These are phyloP conservation scores for Micromesistius poutassou DNA, from an alignment of 2,797 vertebrate species.

Conservation along the genomic window DNA sequence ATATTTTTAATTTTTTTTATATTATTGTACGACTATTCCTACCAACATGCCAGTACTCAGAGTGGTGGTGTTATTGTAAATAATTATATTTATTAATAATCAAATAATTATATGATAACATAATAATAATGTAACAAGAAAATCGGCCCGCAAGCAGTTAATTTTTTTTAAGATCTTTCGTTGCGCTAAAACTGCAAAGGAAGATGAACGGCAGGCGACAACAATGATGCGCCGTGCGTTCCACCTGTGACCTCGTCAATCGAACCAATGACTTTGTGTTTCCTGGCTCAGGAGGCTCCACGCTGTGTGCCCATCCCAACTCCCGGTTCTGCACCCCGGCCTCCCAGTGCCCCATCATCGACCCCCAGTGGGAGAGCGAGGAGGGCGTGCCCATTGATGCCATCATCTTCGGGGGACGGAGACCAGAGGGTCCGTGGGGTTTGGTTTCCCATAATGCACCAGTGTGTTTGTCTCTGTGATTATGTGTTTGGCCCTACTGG, in stretches of 20 bases:
- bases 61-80: neutral
- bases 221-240: no score
- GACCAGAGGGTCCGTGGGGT: conserved; percentile 78
- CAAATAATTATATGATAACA: no score
- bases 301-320: conserved; percentile 84
- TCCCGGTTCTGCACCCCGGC: conserved; percentile 90
- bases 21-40: neutral
- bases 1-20: neutral
- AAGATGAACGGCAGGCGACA: neutral
- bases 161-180: neutral
- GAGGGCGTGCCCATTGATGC: conserved; percentile 91
- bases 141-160: neutral
- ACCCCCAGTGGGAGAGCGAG: conserved; percentile 87
- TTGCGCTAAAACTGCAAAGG: neutral
- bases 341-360: conserved; percentile 88
- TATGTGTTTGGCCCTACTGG: no score
- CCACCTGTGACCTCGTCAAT: conserved; percentile 41
- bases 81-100: no score
- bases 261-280: neutral
- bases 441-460: neutral
- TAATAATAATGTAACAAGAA: neutral
- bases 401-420: conserved; percentile 89
- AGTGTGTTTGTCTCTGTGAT: neutral
- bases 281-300: conserved; percentile 70
- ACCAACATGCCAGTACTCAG: neutral